phyloP scores from a whole-genome alignment of 2,113 vertebrate genomes.

The Egretta garzetta region DNA sequence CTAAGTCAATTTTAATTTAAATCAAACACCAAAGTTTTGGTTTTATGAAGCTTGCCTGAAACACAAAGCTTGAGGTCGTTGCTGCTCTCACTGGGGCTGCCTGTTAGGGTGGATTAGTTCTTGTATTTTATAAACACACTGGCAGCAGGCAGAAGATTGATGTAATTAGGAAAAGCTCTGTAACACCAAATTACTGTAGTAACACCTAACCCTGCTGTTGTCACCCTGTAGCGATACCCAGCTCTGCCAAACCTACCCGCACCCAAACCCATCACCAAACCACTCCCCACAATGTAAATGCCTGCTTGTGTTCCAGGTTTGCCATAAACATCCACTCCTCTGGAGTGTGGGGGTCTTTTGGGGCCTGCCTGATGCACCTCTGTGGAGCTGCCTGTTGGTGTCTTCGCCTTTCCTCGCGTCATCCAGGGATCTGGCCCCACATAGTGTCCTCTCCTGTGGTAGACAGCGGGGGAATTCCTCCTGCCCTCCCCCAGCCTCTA shows the following conservation, averaged over 20 bases:
- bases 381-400: fast-evolving
- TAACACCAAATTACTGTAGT: neutral
- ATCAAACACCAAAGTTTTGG: fast-evolving
- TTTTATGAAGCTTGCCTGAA: neutral
- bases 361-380: neutral
- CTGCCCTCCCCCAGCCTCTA: fast-evolving
- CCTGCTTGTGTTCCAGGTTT: fast-evolving
- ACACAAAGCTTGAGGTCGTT: fast-evolving
- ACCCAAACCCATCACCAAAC: neutral
- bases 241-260: neutral
- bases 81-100: neutral
- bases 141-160: neutral
- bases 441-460: fast-evolving
- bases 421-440: fast-evolving
- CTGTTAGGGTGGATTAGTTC: fast-evolving
- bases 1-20: fast-evolving
- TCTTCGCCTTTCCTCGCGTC: no score
- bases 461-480: neutral
- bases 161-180: neutral
- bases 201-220: fast-evolving
- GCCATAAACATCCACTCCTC: fast-evolving
- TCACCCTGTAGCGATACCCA: no score
- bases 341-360: fast-evolving
- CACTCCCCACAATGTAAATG: neutral
- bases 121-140: neutral